Conservation (phyloP, 2,113 vertebrate genomes). For the Nesospiza acunhae region DNA sequence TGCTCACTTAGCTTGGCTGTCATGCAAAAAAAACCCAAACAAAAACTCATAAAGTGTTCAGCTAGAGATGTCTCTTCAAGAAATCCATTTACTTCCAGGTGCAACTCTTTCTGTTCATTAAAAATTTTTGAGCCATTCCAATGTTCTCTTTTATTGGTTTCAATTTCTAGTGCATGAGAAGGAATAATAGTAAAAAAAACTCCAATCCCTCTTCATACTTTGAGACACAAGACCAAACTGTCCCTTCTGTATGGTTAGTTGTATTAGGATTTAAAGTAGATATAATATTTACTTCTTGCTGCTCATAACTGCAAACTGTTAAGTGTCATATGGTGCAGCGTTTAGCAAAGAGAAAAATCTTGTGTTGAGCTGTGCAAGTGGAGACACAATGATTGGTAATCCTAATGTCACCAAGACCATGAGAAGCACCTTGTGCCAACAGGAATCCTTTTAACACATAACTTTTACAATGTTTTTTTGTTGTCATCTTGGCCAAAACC, state of each 20-base stretch:
- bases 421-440: background rate
- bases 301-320: background rate
- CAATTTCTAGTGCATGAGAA: background rate
- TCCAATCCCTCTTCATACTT: background rate
- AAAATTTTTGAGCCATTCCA: background rate
- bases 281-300: background rate
- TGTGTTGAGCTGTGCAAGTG: background rate
- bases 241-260: background rate
- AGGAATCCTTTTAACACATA: background rate
- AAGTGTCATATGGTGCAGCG: background rate
- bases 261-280: background rate
- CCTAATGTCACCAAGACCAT: background rate
- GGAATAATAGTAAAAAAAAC: background rate
- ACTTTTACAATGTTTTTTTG: background rate
- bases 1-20: background rate
- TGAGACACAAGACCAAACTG: background rate
- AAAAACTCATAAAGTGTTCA: background rate
- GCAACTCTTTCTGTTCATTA: background rate
- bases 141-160: background rate
- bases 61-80: background rate
- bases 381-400: background rate
- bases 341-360: background rate
- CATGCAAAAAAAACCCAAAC: background rate
- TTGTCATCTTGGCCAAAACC: background rate
- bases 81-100: background rate